Conservation (phyloP, 2,113 vertebrate species). For the Lagopus muta region DNA sequence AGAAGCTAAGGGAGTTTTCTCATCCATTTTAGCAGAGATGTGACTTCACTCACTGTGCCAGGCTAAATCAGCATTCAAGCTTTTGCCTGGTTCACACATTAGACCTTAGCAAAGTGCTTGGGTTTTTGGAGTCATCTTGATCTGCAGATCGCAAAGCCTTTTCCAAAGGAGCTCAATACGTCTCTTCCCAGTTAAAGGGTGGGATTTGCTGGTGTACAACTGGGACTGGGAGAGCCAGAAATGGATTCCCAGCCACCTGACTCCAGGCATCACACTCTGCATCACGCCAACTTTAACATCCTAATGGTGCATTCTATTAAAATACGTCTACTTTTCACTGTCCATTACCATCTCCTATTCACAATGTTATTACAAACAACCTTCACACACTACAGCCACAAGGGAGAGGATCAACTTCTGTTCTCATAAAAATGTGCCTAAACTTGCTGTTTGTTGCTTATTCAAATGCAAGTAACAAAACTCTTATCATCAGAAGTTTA, state of each 20-base stretch:
- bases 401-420: not conserved
- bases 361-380: not conserved
- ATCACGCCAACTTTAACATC: not conserved
- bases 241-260: not conserved
- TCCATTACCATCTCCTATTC: not conserved
- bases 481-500: constrained; percentile 23
- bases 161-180: not conserved
- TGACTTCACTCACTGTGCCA: not conserved
- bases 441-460: not conserved
- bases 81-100: not conserved
- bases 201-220: not conserved
- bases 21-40: constrained; percentile 45
- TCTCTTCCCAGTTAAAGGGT: not conserved
- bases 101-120: not conserved
- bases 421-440: rapidly evolving
- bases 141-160: not conserved
- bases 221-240: not conserved
- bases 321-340: not conserved
- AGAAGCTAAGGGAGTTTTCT: constrained; percentile 47
- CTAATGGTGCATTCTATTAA: not conserved
- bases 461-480: constrained; percentile 29
- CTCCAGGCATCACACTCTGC: not conserved
- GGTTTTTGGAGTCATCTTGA: not conserved
- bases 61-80: constrained; percentile 36
- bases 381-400: not conserved